Base-by-base conservation (phyloP, 1,140 invertebrate genomes). In the Tetraneura akinire region DNA sequence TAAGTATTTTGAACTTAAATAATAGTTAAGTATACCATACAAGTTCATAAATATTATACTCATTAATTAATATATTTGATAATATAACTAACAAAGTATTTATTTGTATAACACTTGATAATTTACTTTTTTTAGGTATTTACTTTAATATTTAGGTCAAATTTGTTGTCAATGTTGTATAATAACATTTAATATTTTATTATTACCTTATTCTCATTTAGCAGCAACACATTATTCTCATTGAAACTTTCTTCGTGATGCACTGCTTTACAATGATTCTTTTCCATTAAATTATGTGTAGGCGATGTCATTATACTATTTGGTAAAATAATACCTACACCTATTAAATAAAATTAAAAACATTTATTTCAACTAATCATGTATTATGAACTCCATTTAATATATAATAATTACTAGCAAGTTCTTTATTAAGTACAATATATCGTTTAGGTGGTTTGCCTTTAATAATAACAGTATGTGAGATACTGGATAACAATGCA, bases 401-500 rank as follows among this genome's bases (percentile, higher is more conserved):
- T 32, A 80, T 18, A 49, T 11, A 80, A 26, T 23, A 13, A 18
- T 81, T 84, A 86, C 86, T 83, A 29, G 84, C 82, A 45, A 88
- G 82, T 81, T 87, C 86, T 80, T 85, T 86, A 76, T 87, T 88
- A 1, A 88, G 83, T 45, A 86, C 83, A 76, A 88, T 82, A 6
- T 85, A 82, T 62, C 85, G 85, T 81, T 86, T 86, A 9, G 84
- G 84, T 5, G 85, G 83, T 76, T 85, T 85, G 13, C 86, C 84
- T 82, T 86, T 85, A 57, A 88, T 82, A 18, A 84, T 84, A 0
- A 90, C 87, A 18, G 90, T 88, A 81, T 90, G 89, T 32, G 88
- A 86, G 23, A 91, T 85, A 13, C 88, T 86, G 82, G 89, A 87
- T 6, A 92, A 85, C 26, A 92, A 83, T 26, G 86, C 84, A 18